A percentile compares a stretch with the other conserved stretches of the same genome.
phyloP scores from a whole-genome alignment of 2,113 vertebrate genomes.

The Melospiza melodia region DNA sequence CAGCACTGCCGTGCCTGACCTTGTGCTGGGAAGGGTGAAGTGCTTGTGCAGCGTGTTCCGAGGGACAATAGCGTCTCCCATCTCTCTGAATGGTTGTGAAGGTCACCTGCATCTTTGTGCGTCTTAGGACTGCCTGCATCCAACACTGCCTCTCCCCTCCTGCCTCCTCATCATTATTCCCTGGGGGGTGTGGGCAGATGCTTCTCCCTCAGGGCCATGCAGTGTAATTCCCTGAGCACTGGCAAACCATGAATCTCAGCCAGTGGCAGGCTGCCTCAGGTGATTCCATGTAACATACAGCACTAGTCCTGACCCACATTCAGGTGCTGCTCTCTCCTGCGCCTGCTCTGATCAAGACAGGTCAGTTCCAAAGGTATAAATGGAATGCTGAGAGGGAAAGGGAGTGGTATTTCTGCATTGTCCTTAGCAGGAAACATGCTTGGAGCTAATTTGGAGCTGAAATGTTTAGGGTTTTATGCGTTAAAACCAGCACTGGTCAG shows the following conservation, averaged over 20 bases:
- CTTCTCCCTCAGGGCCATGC: background rate
- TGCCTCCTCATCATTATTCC: background rate
- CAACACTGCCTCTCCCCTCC: background rate
- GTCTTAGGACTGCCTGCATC: background rate
- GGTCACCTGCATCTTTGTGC: background rate
- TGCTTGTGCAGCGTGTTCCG: background rate
- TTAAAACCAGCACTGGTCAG: background rate
- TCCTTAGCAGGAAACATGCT: background rate
- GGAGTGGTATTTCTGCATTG: background rate
- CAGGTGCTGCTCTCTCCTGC: background rate
- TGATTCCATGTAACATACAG: background rate
- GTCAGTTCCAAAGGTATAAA: background rate
- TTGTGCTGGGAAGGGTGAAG: background rate
- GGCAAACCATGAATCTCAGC: background rate
- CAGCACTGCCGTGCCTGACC: background rate
- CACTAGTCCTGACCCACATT: background rate
- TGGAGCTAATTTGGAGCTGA: background rate
- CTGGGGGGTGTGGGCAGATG: background rate
- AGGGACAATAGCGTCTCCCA: background rate
- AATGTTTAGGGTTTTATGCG: background rate
- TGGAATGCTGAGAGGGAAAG: background rate
- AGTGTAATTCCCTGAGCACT: background rate
- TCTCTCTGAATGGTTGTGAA: background rate
- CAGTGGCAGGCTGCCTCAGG: accelerated
- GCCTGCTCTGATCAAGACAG: background rate